Evolutionary conservation across 2,888 invertebrate genomes (phyloP), one percentile per base, ranked within the genome.

Genomic region (Euproctis similis): DNA sequence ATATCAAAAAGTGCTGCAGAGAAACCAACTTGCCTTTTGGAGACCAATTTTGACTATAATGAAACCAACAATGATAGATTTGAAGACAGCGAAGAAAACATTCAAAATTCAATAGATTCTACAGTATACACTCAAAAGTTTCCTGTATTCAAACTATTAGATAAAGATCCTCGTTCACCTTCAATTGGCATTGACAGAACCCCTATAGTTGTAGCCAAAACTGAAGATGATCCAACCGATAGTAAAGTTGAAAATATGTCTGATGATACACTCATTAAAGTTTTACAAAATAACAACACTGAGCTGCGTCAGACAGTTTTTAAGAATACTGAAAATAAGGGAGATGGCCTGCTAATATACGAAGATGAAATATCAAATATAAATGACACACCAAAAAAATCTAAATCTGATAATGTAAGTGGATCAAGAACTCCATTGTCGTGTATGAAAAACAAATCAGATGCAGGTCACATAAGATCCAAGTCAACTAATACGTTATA

Each of bases 31-130:
- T 72, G 70, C 21, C 59, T 89, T 18, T 60, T 89, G 37, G 88
- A 89, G 70, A 89, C 89, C 10, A 87, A 88, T 61, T 85, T 89
- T 66, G 88, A 89, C 47, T 88, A 74, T 68, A 59, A 86, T 16
- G 88, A 87, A 58, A 42, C 25, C 42, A 55, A 59, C 21, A 41
- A 43, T 45, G 62, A 70, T 7, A 58, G 52, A 37, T 51, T 56
- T 51, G 59, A 64, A 42, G 64, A 68, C 25, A 67, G 50, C 42
- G 50, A 56, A 40, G 58, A 57, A 12, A 48, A 36, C 34, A 28
- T 39, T 9, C 25, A 49, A 9, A 39, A 30, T 14, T 8, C 4
- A 19, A 8, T 8, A 1, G 31, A 45, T 25, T 24, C 34, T 27
- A 50, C 42, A 26, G 34, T 46, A 16, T 16, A 46, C 3, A n/a